Base-by-base conservation (phyloP, 2,888 invertebrate species). In the Baccha elongata region DNA sequence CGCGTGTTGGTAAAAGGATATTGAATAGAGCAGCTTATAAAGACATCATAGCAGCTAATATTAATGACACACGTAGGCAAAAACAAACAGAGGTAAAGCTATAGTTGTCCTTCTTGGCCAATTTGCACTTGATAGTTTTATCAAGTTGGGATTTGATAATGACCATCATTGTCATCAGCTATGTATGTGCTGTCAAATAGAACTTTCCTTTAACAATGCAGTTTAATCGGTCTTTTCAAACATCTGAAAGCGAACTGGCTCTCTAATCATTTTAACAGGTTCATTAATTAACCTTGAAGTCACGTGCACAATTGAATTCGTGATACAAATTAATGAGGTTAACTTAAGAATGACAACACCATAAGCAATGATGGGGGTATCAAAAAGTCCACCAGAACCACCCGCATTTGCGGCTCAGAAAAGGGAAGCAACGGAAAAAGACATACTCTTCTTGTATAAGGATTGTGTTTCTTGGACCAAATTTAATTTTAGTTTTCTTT, bases 251-350 rank as follows among this genome's bases (percentile, higher is more conserved):
- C 19, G 42, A 26, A 32, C 19, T 40, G 23, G 48, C 37, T 52
- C 37, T 52, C 60, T 73, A 72, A 73, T 73, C 72, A 78, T 78
- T 83, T 78, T 68, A 83, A 83, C 64, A 68, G 76, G 62, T 78
- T 78, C 83, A 78, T 83, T 83, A 78, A 83, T 83, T 83, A 68
- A 68, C 72, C 72, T 83, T 78, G 67, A 72, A 78, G 83, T 83
- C 83, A 83, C 83, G 83, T 83, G 83, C 83, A 67, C 83, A 83
- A 83, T 83, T 78, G 83, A 76, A 83, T 83, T 78, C 83, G 83
- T 83, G 83, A 78, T 83, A 73, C 78, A 83, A 83, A 78, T 83
- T 83, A 83, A 83, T 83, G 83, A 83, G 78, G 72, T 78, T 76
- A 72, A 68, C 72, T 69, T 21, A 35, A 52, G 65, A 60, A 65